Evolutionary conservation across 37 sponge, comb jelly and placozoan species (phyloP), one percentile per base, ranked within the genome.

Genomic region (Eunapius fragilis): DNA sequence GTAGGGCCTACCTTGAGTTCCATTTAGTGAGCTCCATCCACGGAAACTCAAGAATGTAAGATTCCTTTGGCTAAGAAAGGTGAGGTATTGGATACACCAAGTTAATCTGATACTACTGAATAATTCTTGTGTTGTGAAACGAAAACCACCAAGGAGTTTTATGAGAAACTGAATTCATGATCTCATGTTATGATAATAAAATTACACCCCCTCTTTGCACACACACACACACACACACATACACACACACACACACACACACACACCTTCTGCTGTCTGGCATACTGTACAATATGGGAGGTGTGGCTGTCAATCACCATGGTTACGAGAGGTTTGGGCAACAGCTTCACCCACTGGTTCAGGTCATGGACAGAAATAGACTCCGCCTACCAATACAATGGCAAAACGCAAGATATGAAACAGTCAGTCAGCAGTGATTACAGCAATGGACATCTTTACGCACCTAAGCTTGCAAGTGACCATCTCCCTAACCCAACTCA

Each of bases 271-370:
- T 48, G 58, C 24, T 77, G 77, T 37, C 71, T 82, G 25, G 78
- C 88, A 69, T 58, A 88, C n/a, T 24, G 19, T 23, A 47, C 78
- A 32, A 77, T 58, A 32, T 75, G 76, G 33, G 48, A 70, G 13
- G 68, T 77, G 71, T 88, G 77, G 48, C 72, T 41, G 83, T 88
- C 88, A 0, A 88, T 77, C 23, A 88, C 77, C 36, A 88, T 50
- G 22, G 88, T 88, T 2, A 82, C 58, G 28, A 78, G 32, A 28
- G 75, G 36, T 1, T 33, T 76, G 0, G 88, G 88, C 31, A 88
- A 71, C 24, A 76, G 71, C 69, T 82, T 58, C 78, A 88, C 75
- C 88, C 88, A 88, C n/a, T 75, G 71, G 25, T 22, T 41, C 35
- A 88, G 71, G 58, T 88, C 77, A 11, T 35, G 33, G 0, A 38